A percentile compares a stretch with the other conserved stretches of the same genome.
Evolutionary conservation across 2,113 vertebrate species (phyloP).

Genomic region (Esox niger): DNA sequence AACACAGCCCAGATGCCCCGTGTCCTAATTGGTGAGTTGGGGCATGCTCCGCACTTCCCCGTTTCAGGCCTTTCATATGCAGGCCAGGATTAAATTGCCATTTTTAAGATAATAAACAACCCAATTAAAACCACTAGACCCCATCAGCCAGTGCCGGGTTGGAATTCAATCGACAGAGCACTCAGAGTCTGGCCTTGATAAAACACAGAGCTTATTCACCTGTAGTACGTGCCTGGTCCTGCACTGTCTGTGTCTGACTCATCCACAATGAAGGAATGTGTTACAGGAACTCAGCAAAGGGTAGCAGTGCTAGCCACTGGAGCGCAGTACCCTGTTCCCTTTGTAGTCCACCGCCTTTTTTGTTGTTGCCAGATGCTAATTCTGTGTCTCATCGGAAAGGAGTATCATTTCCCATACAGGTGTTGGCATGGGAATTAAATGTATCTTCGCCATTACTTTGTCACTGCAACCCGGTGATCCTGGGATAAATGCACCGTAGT

Average conservation of each 20-base stretch:
- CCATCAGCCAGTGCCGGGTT: constrained; percentile 15
- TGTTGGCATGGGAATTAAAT: too few relatives aligned
- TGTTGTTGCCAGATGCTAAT: too few relatives aligned
- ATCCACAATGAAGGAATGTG: constrained; percentile 28
- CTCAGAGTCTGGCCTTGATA: constrained; percentile 24
- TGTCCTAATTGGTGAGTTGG: constrained; percentile 22
- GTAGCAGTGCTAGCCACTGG: constrained; percentile 18
- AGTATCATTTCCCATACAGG: too few relatives aligned
- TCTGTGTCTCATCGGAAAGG: too few relatives aligned
- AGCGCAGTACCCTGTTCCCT: too few relatives aligned
- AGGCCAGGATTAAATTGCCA: constrained; percentile 44
- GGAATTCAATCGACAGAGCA: constrained; percentile 27
- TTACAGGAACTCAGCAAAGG: constrained; percentile 1
- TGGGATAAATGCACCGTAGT: too few relatives aligned
- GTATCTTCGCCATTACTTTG: too few relatives aligned
- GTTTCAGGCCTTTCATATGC: constrained; percentile 21
- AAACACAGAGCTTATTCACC: background rate
- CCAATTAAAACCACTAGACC: constrained; percentile 49
- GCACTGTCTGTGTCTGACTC: constrained; percentile 33
- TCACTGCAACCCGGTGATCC: too few relatives aligned
- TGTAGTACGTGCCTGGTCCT: constrained; percentile 13
- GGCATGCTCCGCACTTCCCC: background rate
- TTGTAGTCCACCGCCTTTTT: too few relatives aligned
- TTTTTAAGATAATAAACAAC: constrained; percentile 51
- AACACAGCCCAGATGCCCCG: constrained; percentile 17